phyloP scores from a whole-genome alignment of 1,140 invertebrate species.

The Kradibia gibbosae region DNA sequence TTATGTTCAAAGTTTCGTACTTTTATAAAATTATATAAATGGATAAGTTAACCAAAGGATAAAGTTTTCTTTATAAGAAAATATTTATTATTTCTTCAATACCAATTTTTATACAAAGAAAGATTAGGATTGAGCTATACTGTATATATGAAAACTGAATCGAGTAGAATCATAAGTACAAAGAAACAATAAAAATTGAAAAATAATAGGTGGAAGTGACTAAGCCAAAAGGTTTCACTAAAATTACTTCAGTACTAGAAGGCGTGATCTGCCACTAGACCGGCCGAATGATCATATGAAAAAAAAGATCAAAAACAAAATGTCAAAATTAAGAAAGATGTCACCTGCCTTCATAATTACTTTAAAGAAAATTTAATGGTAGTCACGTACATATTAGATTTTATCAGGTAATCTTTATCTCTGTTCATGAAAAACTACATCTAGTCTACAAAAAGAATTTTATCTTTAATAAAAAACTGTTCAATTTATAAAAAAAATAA shows the following conservation, averaged over 20 bases:
- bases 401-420: not conserved
- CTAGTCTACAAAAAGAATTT: not conserved
- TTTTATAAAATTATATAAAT: too few species aligned
- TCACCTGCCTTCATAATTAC: slow-evolving; percentile 41
- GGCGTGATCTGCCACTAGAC: slow-evolving; percentile 16
- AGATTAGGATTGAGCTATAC: not conserved
- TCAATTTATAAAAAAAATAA: too few species aligned
- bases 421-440: not conserved
- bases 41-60: too few species aligned
- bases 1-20: too few species aligned
- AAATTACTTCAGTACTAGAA: slow-evolving; percentile 29
- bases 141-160: not conserved
- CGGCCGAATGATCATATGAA: slow-evolving; percentile 38
- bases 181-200: slow-evolving; percentile 10
- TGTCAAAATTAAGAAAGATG: slow-evolving; percentile 54
- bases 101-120: not conserved
- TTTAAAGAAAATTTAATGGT: slow-evolving; percentile 50
- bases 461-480: not conserved
- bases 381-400: not conserved
- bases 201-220: not conserved
- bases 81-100: slow-evolving; percentile 31
- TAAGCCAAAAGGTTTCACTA: slow-evolving; percentile 42
- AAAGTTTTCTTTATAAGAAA: not conserved
- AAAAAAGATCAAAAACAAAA: slow-evolving; percentile 45
- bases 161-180: not conserved